Evolutionary conservation across 2,113 vertebrate species (phyloP).

Genomic region (Poeciliopsis prolifica): DNA sequence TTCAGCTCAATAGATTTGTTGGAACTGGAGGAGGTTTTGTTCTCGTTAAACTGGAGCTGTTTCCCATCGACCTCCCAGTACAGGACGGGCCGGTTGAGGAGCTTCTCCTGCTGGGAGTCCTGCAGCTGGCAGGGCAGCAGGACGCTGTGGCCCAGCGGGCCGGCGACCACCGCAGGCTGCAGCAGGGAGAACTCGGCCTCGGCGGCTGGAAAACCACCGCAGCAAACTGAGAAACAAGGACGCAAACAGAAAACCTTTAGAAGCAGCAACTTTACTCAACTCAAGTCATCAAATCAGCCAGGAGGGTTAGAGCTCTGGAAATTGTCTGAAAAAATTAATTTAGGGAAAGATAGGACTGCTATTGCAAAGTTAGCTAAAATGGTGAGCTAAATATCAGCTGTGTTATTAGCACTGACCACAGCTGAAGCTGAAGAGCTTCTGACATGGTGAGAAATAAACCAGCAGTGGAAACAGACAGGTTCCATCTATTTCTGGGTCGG

Average conservation of each 20-base stretch:
- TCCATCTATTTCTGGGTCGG: no score
- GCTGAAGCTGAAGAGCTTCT: not conserved
- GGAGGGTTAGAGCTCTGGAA: no score
- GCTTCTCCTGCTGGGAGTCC: constrained; percentile 23
- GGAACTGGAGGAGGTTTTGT: not conserved
- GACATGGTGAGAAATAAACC: not conserved
- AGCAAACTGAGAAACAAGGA: no score
- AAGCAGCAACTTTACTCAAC: no score
- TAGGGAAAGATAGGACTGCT: no score
- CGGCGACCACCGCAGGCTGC: constrained; percentile 48
- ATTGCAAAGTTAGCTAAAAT: no score
- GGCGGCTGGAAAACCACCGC: constrained; percentile 28
- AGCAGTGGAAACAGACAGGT: not conserved
- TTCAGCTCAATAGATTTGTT: constrained; percentile 53
- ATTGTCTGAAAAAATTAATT: no score
- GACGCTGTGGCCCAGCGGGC: constrained; percentile 19
- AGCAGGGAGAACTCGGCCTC: constrained; percentile 24
- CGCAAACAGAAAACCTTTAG: no score
- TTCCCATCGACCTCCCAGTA: constrained; percentile 47
- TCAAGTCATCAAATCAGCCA: no score
- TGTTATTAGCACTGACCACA: no score
- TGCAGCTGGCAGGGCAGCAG: constrained; percentile 45
- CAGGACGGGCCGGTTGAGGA: constrained; percentile 6
- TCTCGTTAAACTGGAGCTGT: not conserved
- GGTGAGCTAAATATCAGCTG: no score